phyloP scores from a whole-genome alignment of 2,797 vertebrate genomes.

The Cercopithecus petaurista region DNA sequence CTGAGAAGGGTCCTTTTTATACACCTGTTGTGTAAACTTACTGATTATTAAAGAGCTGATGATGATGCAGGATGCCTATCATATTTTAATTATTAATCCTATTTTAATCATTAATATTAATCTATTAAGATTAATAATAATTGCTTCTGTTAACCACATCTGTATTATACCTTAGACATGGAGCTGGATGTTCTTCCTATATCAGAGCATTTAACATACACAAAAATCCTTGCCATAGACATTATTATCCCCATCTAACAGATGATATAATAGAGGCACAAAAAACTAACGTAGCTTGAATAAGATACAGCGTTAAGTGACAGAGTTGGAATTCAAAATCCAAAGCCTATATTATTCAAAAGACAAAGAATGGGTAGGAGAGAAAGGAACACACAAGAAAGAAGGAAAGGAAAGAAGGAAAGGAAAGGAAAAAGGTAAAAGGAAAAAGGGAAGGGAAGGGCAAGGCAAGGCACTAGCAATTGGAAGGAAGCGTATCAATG shows the following conservation, averaged over 20 bases:
- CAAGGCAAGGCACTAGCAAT: not conserved
- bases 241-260: not conserved
- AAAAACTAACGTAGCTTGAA: not conserved
- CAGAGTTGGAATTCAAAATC: conserved; percentile 19
- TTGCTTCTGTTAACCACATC: not conserved
- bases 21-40: not conserved
- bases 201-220: not conserved
- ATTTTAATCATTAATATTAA: not conserved
- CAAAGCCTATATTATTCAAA: not conserved
- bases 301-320: not conserved
- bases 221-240: not conserved
- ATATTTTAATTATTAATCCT: not conserved
- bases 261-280: not conserved
- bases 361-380: not conserved
- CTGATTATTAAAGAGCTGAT: not conserved
- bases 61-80: not conserved
- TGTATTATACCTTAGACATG: not conserved
- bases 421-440: too few species aligned
- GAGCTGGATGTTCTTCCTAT: not conserved
- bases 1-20: not conserved
- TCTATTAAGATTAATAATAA: not conserved
- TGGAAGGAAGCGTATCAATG: not conserved
- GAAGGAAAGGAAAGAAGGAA: too few species aligned
- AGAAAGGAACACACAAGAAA: not conserved
- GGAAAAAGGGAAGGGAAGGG: too few species aligned